Evolutionary conservation across 2,888 invertebrate genomes (phyloP), one percentile per base, ranked within the genome.

Genomic region (Hofmannophila pseudospretella): DNA sequence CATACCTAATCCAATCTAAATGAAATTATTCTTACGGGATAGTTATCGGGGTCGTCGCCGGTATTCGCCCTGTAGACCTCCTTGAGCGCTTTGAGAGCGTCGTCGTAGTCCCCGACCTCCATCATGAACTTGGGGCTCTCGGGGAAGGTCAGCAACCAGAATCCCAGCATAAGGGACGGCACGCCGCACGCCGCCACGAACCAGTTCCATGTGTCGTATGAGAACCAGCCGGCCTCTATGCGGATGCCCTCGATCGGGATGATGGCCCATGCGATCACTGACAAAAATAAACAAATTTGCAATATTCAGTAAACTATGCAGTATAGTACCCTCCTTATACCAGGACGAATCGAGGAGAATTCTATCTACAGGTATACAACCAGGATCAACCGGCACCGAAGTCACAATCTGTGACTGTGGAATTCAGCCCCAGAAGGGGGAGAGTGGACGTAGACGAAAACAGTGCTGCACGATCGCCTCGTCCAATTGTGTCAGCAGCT

Each of bases 101-200:
- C 92, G 31, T 94, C 93, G 13, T 93, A 90, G 67, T 94, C 93
- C 0, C 94, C 94, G 58, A 92, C 92, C 70, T 94, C 94, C 68
- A 94, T 88, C 58, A 94, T 88, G 72, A 94, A 94, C 71, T 94
- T 94, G 1, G 94, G 94, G 64, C 94, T 94, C 75, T 94, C 94
- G 0, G 94, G 94, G 75, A 94, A 94, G 40, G 89, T 85, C 52
- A 92, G 88, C 5, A 94, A 76, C 93, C 93, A 94, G 44, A 91
- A 77, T 38, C 86, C 92, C 23, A 93, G 88, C 49, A 91, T 47
- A 12, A 93, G 77, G 45, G 93, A 93, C 0, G 94, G 93, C 2
- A 93, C 49, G 2, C 92, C 91, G 69, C 93, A 93, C 0, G 93
- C 88, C 0, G 92, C 90, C 22, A 94, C 93, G 72, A 94, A 94